phyloP scores from a whole-genome alignment of 2,888 invertebrate genomes.

The Rutpela maculata region DNA sequence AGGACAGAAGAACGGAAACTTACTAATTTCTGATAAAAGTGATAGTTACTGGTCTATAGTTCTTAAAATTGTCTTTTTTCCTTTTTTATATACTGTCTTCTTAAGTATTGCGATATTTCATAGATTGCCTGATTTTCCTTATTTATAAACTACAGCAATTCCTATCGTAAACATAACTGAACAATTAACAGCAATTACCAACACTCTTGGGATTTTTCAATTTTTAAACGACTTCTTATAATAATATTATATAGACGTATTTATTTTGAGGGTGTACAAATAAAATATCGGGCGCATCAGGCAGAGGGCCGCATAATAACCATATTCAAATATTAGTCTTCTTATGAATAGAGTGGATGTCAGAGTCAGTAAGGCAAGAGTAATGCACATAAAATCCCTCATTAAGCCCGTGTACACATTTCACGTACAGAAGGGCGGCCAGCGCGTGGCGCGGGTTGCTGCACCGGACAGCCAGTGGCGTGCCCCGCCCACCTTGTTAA shows the following conservation, averaged over 20 bases:
- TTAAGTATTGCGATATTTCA: too few species aligned
- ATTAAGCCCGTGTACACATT: conserved; percentile 72
- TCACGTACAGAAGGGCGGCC: conserved; percentile 68
- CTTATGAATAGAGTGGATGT: conserved; percentile 43
- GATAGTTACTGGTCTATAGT: too few species aligned
- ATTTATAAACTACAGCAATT: too few species aligned
- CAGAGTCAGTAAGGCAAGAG: conserved; percentile 73
- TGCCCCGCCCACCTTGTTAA: conserved; percentile 63
- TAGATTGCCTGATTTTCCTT: too few species aligned
- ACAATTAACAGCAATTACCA: too few species aligned
- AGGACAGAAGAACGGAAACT: too few species aligned
- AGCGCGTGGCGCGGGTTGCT: conserved; percentile 68
- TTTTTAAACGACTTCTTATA: too few species aligned
- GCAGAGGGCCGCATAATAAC: conserved; percentile 22
- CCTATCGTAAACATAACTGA: too few species aligned
- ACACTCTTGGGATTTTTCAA: too few species aligned
- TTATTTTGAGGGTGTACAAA: conserved; percentile 1
- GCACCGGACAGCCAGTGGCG: conserved; percentile 68
- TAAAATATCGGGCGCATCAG: neutral
- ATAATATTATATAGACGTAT: neutral
- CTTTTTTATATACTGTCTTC: too few species aligned
- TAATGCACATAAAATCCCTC: conserved; percentile 74
- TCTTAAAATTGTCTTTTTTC: too few species aligned
- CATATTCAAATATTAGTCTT: conserved; percentile 41
- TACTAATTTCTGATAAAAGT: too few species aligned